Evolutionary conservation across 2,888 invertebrate genomes (phyloP), one percentile per base, ranked within the genome.

Genomic region (Cataglyphis albicans): DNA sequence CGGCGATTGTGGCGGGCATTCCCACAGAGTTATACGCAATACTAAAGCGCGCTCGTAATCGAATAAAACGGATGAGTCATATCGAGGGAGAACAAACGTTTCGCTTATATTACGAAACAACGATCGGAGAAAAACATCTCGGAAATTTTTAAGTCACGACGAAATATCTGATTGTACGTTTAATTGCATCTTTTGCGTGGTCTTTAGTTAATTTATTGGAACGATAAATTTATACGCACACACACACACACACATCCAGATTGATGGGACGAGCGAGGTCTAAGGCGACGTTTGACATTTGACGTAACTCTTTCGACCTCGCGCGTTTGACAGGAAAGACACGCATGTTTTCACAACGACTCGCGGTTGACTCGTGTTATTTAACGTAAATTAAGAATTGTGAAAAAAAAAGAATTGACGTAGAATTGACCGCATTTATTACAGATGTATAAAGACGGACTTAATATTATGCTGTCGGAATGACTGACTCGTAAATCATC

Each of bases 251-350:
- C 35, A 15, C 15, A 4, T 44, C 18, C 6, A 29, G 59, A 18
- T 35, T 61, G 48, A 68, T 32, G 64, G 75, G 72, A 81, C 41
- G 15, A 65, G 63, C 41, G 52, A 32, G 73, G 84, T 84, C 82
- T 82, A 83, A 84, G 74, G 57, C 55, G 81, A 32, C 74, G 18
- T 52, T 35, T 82, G 87, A 85, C 87, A 82, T 87, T 87, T 82
- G 74, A 57, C 81, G 55, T 52, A 76, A 48, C 21, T 35, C 48
- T 18, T 10, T 64, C 48, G 25, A 65, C 6, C 52, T 64, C 63
- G 52, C 52, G 10, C 35, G 10, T 41, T 35, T n/a, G 10, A 41
- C 18, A 18, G 18, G n/a, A 52, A 63, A 29, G 10, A 41, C 32
- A 32, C 6, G 15, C 41, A 7, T 9, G 15, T 63, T 72, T 72